Percentiles rank a stretch among this genome's conserved stretches.
phyloP scores from a whole-genome alignment of 2,888 invertebrate genomes.

The Drosophila nr. perissopoda region DNA sequence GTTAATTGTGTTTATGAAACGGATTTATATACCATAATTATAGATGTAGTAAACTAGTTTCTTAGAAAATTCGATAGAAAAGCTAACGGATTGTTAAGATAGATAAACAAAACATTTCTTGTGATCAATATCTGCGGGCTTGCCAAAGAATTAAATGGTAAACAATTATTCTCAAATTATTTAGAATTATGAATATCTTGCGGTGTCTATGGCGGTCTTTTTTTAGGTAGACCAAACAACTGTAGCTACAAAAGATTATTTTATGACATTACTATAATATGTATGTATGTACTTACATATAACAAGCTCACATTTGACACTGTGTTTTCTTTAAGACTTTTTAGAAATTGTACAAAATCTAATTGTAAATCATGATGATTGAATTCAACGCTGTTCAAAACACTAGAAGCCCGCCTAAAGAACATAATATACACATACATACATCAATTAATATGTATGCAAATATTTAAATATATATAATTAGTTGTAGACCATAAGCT shows the following conservation, averaged over 20 bases:
- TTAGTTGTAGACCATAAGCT: conserved; percentile 21
- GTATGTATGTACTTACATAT: conserved; percentile 26
- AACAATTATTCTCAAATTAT: conserved; percentile 37
- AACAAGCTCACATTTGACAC: conserved; percentile 43
- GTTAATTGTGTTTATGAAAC: conserved; percentile 36
- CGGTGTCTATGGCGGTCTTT: conserved; percentile 23
- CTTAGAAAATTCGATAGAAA: conserved; percentile 35
- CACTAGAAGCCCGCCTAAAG: conserved; percentile 59
- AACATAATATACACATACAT: conserved; percentile 50
- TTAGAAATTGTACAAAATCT: conserved; percentile 49
- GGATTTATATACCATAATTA: conserved; percentile 52
- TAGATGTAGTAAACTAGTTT: conserved; percentile 24
- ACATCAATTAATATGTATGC: conserved; percentile 23
- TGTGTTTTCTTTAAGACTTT: conserved; percentile 46
- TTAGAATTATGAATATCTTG: conserved; percentile 9
- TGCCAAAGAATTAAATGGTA: conserved; percentile 66
- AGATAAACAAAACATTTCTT: conserved; percentile 60
- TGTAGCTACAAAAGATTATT: conserved; percentile 25
- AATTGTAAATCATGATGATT: conserved; percentile 29
- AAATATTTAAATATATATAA: conserved; percentile 31
- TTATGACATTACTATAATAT: conserved; percentile 21
- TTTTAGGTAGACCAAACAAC: conserved; percentile 34
- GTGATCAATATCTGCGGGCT: conserved; percentile 76
- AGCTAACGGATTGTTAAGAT: conserved; percentile 23
- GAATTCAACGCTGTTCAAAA: conserved; percentile 49